Base-by-base conservation (phyloP, 2,113 vertebrate species). In the Catharus minimus region DNA sequence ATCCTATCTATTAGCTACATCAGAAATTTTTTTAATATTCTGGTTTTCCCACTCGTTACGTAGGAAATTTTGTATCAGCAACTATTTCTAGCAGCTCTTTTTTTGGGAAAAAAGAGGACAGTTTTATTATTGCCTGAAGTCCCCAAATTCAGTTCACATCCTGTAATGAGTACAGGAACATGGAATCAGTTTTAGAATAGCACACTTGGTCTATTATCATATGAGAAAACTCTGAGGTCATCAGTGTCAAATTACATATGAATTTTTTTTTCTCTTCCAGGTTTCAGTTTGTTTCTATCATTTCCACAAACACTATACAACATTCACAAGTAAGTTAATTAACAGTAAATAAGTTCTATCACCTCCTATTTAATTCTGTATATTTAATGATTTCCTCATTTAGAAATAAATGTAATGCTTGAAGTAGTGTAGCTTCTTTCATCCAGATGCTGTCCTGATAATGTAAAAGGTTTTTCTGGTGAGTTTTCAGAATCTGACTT, bases 241-340 rank as follows among this genome's bases (percentile, higher is more conserved):
- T 79, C 46, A 24, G 8, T 72, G 38, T 65, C 4, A 2, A 62
- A 89, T 82, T 49, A 72, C 71, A 75, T 82, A 36, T 43, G 53
- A 50, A 71, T 92, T 23, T 84, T 75, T 49, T 49, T 43, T 78
- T 81, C 86, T 86, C 68, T 96, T 92, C 38, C 86, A 97, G 94
- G 86, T 28, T 97, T 96, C 85, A 94, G 84, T 65, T n/a, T 95
- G 57, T 73, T 93, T 46, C 91, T 97, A 58, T 94, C 95, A 33
- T 86, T 97, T 93, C 96, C 89, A 28, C 96, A 97, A 91, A 97
- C 78, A 23, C 60, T 96, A 5, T 94, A 96, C 90, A 96, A 97
- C 64, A 96, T 97, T 94, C 87, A 93, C 72, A 90, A 53, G 92
- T 96, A 95, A 95, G 91, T 92, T 73, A 68, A 85, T 69, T 55